Conservation (phyloP, 2,888 invertebrate genomes). For the Corbicula japonica region DNA sequence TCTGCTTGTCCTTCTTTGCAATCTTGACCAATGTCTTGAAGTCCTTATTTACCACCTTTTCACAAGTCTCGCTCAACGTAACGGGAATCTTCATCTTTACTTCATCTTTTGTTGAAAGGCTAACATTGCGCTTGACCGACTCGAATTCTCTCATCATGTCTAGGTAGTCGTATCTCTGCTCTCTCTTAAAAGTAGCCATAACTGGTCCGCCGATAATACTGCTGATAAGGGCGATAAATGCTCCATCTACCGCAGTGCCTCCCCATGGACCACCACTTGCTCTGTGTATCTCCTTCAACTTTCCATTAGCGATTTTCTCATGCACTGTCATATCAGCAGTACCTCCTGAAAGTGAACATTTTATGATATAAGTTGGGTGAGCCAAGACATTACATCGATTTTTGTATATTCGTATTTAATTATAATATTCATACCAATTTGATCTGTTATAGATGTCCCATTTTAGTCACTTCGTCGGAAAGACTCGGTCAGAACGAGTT, state of each 20-base stretch:
- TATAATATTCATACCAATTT: too few relatives aligned
- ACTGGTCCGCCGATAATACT: slow-evolving; percentile 56
- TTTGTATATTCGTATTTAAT: too few relatives aligned
- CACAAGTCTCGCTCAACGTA: slow-evolving; percentile 46
- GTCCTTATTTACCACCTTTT: slow-evolving; percentile 33
- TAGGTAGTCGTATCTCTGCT: slow-evolving; percentile 53
- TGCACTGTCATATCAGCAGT: slow-evolving; percentile 67
- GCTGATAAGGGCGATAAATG: slow-evolving; percentile 46
- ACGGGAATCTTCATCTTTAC: slow-evolving; percentile 56
- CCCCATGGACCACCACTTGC: slow-evolving; percentile 69
- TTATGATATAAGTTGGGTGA: too few relatives aligned
- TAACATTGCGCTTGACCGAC: slow-evolving; percentile 54
- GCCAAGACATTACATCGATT: too few relatives aligned
- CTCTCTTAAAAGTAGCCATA: slow-evolving; percentile 35
- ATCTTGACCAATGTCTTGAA: slow-evolving; percentile 46
- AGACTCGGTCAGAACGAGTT: too few relatives aligned
- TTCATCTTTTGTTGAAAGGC: slow-evolving; percentile 31
- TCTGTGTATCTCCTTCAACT: slow-evolving; percentile 58
- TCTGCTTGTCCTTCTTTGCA: slow-evolving; percentile 47
- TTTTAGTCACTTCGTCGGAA: too few relatives aligned
- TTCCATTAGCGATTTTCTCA: slow-evolving; percentile 55
- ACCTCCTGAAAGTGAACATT: slow-evolving; percentile 62
- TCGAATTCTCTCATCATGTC: slow-evolving; percentile 63
- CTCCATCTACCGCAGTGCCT: slow-evolving; percentile 58
- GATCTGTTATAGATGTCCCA: too few relatives aligned